Conservation (phyloP, 2,113 vertebrate genomes). For the Clupea harengus region DNA sequence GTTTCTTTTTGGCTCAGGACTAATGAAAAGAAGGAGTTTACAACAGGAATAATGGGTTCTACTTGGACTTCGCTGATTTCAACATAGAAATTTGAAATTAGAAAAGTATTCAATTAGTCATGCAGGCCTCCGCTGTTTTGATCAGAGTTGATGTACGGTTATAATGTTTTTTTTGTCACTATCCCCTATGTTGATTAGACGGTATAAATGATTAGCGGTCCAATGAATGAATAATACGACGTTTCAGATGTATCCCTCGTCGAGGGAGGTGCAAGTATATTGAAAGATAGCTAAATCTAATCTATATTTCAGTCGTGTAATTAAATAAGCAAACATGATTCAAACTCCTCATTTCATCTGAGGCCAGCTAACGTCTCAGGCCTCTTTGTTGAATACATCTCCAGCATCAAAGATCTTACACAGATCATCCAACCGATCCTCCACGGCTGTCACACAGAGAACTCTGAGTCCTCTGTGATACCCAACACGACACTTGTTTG, state of each 20-base stretch:
- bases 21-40: too few relatives aligned
- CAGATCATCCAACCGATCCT: conserved; percentile 56
- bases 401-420: conserved; percentile 59
- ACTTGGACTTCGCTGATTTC: too few relatives aligned
- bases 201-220: conserved; percentile 8
- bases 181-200: conserved; percentile 54
- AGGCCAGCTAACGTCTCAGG: conserved; percentile 62
- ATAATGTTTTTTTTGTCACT: conserved; percentile 60
- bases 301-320: conserved; percentile 67
- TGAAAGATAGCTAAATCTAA: conserved; percentile 24
- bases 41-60: too few relatives aligned
- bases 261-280: conserved; percentile 40
- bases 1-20: too few relatives aligned
- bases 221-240: conserved; percentile 70
- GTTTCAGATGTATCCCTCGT: conserved; percentile 55
- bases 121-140: conserved; percentile 46
- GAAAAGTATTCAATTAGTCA: conserved; percentile 51
- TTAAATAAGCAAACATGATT: conserved; percentile 68
- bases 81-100: not conserved
- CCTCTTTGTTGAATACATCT: conserved; percentile 54
- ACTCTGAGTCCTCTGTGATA: conserved; percentile 33
- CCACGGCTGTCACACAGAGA: conserved; percentile 40
- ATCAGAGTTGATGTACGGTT: conserved; percentile 47
- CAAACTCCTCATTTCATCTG: conserved; percentile 66
- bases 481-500: conserved; percentile 58